Evolutionary conservation across 2,797 vertebrate species (phyloP), one percentile per base, ranked within the genome.

Genomic region (Atherinosoma microstoma): DNA sequence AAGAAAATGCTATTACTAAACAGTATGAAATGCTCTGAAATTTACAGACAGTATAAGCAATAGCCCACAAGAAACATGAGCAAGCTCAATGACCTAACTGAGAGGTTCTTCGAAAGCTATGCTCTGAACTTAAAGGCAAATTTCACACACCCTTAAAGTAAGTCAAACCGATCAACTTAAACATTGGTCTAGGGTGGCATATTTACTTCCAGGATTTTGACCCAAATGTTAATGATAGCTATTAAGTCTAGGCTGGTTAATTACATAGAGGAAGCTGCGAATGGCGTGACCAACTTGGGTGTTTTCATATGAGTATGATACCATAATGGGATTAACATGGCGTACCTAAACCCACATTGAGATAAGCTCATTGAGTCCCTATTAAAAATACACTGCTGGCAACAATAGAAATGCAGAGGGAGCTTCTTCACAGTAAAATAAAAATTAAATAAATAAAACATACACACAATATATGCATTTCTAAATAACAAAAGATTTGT

Each of bases 301-400:
- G 87, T 92, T 92, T 91, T 88, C 80, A 81, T 89, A 83, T 77
- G 84, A 76, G 70, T 82, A 74, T 78, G 85, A 89, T 83, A 87
- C 60, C 27, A 73, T 93, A 94, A 94, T 92, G 84, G 87, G 93
- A 93, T 94, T 94, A 92, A 84, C 86, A 87, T 71, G 75, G 70
- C 86, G 80, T 91, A 93, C 92, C 92, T 94, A 93, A 93, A 92
- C 90, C 87, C 88, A 89, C 90, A 91, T 80, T 89, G 85, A 93
- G 91, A 94, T 91, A 90, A 93, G 88, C 86, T 78, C 83, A 93
- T 89, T 82, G 82, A 91, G 84, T 65, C 73, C 64, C 76, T 78
- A 89, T 91, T 91, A 86, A 90, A 91, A 90, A 89, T 68, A 87
- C 87, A 91, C 82, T 76, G 86, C 83, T 78, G 75, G 70, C 75